phyloP scores from a whole-genome alignment of 2,888 invertebrate species.

The Crepidodera aurea region DNA sequence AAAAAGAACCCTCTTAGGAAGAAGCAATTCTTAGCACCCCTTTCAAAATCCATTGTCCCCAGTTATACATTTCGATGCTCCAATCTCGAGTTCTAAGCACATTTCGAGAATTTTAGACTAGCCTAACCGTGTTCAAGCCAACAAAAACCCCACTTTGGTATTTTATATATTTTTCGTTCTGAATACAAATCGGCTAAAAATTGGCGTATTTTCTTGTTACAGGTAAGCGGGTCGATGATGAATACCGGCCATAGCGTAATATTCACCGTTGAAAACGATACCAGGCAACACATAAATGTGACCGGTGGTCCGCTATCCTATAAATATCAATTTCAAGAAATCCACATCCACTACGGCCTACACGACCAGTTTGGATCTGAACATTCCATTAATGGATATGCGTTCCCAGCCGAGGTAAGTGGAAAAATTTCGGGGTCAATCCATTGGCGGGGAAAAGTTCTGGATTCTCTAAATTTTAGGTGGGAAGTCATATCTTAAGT shows the following conservation, averaged over 20 bases:
- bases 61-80: no score
- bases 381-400: conserved; percentile 94
- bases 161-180: conserved; percentile 2
- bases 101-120: background rate
- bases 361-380: conserved; percentile 94
- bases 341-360: conserved; percentile 93
- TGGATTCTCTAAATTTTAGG: no score
- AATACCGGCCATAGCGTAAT: conserved; percentile 96
- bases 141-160: conserved; percentile 4
- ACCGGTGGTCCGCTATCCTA: conserved; percentile 96
- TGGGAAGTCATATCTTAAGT: no score
- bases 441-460: background rate
- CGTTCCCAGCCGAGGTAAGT: conserved; percentile 96
- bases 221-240: conserved; percentile 89
- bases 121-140: background rate
- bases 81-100: background rate
- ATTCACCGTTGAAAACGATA: conserved; percentile 88
- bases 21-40: no score
- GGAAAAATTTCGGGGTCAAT: background rate
- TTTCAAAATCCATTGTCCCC: no score
- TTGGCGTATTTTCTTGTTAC: conserved; percentile 46
- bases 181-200: background rate
- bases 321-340: conserved; percentile 93
- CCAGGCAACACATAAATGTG: conserved; percentile 87
- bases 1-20: no score